Conservation (phyloP, 2,888 invertebrate genomes). For the Drosophila paranaensis region DNA sequence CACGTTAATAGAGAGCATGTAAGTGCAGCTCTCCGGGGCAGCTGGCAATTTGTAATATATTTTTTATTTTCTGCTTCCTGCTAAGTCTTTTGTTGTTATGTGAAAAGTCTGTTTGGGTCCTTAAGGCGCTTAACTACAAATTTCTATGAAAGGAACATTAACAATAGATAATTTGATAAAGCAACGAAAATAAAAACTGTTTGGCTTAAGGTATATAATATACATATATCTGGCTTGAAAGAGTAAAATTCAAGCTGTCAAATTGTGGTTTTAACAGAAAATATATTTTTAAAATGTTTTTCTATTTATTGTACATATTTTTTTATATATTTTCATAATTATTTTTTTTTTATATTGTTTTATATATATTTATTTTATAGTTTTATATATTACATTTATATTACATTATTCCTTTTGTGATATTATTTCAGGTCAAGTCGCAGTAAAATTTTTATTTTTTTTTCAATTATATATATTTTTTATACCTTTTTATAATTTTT, state of each 20-base stretch:
- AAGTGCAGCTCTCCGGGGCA: not conserved
- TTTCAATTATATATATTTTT: too few species aligned
- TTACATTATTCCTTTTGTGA: not conserved
- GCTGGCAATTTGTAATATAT: not conserved
- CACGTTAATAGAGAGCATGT: not conserved
- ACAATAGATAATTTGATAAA: not conserved
- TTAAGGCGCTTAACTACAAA: constrained; percentile 1
- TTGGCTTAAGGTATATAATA: too few species aligned
- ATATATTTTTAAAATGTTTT: too few species aligned
- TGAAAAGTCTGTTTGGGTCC: not conserved
- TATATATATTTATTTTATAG: not conserved
- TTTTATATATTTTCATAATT: too few species aligned
- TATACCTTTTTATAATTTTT: too few species aligned
- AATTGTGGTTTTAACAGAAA: too few species aligned
- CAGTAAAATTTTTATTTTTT: not conserved
- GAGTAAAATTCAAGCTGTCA: too few species aligned
- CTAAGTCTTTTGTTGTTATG: not conserved
- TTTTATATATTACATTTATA: not conserved
- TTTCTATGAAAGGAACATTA: not conserved
- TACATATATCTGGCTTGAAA: too few species aligned
- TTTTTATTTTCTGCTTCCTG: not conserved
- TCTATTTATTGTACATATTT: too few species aligned
- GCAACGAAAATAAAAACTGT: too few species aligned
- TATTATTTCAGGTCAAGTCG: not conserved
- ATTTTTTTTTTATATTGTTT: too few species aligned